phyloP scores from a whole-genome alignment of 2,113 vertebrate genomes.

The Carlito syrichta region DNA sequence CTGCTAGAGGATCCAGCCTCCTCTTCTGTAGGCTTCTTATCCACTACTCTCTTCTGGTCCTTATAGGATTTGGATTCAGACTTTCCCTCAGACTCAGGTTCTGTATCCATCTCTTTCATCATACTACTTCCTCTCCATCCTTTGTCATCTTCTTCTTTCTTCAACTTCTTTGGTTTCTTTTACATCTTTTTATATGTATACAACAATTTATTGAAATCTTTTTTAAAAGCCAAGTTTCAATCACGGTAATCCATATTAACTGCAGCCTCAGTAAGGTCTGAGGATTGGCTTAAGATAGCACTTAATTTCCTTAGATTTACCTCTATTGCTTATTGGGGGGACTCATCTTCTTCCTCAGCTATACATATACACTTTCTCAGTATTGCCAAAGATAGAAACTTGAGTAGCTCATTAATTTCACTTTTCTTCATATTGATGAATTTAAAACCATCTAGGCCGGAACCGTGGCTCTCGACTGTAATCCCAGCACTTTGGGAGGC shows the following conservation, averaged over 20 bases:
- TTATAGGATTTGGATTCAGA: not conserved
- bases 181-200: not conserved
- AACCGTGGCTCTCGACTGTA: too few species aligned
- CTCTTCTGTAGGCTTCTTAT: not conserved
- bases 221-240: not conserved
- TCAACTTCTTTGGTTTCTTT: not conserved
- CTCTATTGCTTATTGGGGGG: too few species aligned
- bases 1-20: not conserved
- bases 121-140: not conserved
- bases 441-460: constrained; percentile 27
- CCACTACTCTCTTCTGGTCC: not conserved
- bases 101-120: not conserved
- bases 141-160: not conserved
- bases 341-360: not conserved
- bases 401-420: constrained; percentile 21
- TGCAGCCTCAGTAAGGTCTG: not conserved
- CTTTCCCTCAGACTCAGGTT: not conserved
- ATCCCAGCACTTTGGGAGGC: too few species aligned
- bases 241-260: not conserved
- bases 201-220: not conserved
- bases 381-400: not conserved
- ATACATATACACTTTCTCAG: not conserved
- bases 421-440: not conserved
- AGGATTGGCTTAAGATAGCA: not conserved
- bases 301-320: not conserved